A percentile compares a stretch with the other conserved stretches of the same genome.
Conservation (phyloP, 2,888 invertebrate genomes). For the Ennomos erosarius region DNA sequence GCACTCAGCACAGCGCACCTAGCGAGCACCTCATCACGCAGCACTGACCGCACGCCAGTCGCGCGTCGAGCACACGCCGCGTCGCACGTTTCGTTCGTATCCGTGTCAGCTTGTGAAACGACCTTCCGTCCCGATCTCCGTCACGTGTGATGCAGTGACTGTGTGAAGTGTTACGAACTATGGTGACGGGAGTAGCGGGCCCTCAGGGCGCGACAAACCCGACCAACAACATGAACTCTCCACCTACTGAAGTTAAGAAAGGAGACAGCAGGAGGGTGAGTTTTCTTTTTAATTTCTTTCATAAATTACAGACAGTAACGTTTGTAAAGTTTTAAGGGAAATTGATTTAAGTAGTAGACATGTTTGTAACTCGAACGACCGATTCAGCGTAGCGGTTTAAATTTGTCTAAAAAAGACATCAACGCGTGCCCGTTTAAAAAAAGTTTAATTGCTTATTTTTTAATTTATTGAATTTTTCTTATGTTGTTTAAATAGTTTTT, state of each 20-base stretch:
- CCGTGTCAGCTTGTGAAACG: conserved; percentile 1
- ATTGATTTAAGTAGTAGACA: too few species aligned
- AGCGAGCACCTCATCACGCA: too few species aligned
- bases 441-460: background rate
- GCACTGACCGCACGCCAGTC: conserved; percentile 65
- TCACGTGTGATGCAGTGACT: conserved; percentile 54
- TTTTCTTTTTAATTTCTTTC: conserved; percentile 33
- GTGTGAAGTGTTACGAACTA: conserved; percentile 47
- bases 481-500: too few species aligned
- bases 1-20: too few species aligned
- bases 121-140: conserved; percentile 6
- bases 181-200: conserved; percentile 77
- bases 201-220: conserved; percentile 63
- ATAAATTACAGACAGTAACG: background rate
- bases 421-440: conserved; percentile 47
- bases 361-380: too few species aligned
- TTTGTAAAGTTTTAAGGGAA: too few species aligned
- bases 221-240: conserved; percentile 59
- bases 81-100: conserved; percentile 42
- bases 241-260: conserved; percentile 65
- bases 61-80: conserved; percentile 66
- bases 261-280: conserved; percentile 78
- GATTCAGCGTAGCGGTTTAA: too few species aligned
- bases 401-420: conserved; percentile 49
- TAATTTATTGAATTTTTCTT: too few species aligned